These are phyloP conservation scores for Armadillidium nasatum DNA, from an alignment of 1,140 invertebrate genomes.

Conservation along the genomic window DNA sequence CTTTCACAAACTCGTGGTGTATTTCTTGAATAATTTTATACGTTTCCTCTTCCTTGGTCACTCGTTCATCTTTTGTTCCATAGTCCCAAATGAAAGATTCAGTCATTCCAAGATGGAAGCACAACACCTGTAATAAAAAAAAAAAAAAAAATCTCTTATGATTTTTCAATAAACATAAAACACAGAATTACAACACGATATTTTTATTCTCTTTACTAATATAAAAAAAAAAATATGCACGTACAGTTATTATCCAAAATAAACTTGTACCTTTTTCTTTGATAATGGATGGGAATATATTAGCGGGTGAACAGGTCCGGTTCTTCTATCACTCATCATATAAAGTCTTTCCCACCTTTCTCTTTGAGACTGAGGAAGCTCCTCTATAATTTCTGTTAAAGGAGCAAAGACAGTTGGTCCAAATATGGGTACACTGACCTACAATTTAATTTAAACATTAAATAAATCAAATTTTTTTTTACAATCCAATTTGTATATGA, in stretches of 20 bases:
- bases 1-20: constrained; percentile 52
- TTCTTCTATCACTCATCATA: constrained; percentile 51
- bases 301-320: constrained; percentile 51
- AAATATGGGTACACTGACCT: constrained; percentile 50
- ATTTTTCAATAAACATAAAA: neutral
- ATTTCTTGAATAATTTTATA: constrained; percentile 50
- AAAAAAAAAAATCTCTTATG: too few relatives aligned
- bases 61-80: constrained; percentile 47
- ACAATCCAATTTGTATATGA: too few relatives aligned
- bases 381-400: constrained; percentile 51
- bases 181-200: too few relatives aligned
- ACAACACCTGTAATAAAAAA: constrained; percentile 50
- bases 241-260: too few relatives aligned
- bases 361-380: constrained; percentile 47
- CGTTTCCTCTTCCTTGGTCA: constrained; percentile 49
- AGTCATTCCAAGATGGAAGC: constrained; percentile 55
- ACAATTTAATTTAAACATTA: constrained; percentile 48
- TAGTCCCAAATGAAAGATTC: constrained; percentile 52
- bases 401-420: constrained; percentile 53
- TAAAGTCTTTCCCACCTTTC: constrained; percentile 51
- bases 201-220: too few relatives aligned
- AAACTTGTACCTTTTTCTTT: constrained; percentile 38
- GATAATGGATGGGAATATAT: constrained; percentile 48
- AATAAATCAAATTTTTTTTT: too few relatives aligned
- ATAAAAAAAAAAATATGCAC: too few relatives aligned